Percentiles rank a stretch among this genome's conserved stretches.
Evolutionary conservation across 2,888 invertebrate genomes (phyloP).

Genomic region (Corbicula japonica): DNA sequence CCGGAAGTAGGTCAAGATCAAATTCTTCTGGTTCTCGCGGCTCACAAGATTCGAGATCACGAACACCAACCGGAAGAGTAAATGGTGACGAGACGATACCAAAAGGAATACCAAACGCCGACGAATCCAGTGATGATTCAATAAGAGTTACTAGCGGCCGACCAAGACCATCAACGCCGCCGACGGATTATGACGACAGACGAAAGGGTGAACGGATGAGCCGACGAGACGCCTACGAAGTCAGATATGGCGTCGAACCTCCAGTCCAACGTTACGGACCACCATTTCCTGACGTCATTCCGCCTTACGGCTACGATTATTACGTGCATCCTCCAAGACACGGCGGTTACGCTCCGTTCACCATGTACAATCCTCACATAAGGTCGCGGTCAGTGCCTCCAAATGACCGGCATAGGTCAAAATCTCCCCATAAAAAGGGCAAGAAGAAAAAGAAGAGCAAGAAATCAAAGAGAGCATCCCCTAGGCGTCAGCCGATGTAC

Average conservation of each 20-base stretch:
- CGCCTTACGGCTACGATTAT: constrained; percentile 64
- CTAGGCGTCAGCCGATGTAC: neutral
- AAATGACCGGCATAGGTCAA: constrained; percentile 64
- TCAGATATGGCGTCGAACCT: constrained; percentile 37
- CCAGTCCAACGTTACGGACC: constrained; percentile 26
- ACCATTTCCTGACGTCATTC: constrained; percentile 14
- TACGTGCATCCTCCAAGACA: constrained; percentile 68
- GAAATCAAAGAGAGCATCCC: constrained; percentile 60
- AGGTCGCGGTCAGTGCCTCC: constrained; percentile 61
- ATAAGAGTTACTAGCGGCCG: constrained; percentile 38
- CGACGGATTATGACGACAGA: constrained; percentile 78
- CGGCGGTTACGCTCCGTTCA: constrained; percentile 67
- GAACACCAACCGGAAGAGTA: constrained; percentile 44
- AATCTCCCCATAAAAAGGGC: constrained; percentile 66
- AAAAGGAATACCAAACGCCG: constrained; percentile 62
- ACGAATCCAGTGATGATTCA: constrained; percentile 70
- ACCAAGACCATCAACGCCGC: constrained; percentile 78
- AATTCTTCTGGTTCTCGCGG: constrained; percentile 59
- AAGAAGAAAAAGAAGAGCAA: constrained; percentile 71
- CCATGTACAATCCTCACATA: constrained; percentile 62
- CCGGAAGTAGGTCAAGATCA: constrained; percentile 53
- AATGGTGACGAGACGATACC: constrained; percentile 50
- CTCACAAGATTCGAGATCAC: constrained; percentile 51
- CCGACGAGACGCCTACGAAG: constrained; percentile 71
- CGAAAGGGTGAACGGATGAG: constrained; percentile 66